Evolutionary conservation across 2,113 vertebrate species (phyloP).

Genomic region (Columba janthina): DNA sequence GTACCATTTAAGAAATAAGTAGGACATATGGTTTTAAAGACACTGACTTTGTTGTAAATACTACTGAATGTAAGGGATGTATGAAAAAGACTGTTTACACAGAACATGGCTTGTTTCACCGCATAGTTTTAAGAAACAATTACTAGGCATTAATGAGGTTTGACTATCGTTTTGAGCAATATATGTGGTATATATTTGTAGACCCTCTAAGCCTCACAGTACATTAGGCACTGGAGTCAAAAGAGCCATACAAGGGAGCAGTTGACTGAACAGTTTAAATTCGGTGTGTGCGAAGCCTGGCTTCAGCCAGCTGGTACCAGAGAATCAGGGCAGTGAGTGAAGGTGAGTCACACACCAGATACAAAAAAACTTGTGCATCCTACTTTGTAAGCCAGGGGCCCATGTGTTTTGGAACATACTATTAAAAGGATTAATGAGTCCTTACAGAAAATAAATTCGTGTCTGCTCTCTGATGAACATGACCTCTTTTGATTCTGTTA

Average conservation of each 20-base stretch:
- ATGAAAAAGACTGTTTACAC: not conserved
- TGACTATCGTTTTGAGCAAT: not conserved
- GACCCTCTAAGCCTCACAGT: not conserved
- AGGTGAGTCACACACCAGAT: not conserved
- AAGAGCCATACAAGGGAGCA: not conserved
- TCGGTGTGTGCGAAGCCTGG: not conserved
- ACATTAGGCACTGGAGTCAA: not conserved
- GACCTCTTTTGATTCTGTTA: constrained; percentile 31
- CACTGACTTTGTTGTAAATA: not conserved
- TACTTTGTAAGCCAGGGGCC: not conserved
- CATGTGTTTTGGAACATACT: not conserved
- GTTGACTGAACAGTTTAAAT: not conserved
- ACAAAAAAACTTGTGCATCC: not conserved
- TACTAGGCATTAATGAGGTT: not conserved
- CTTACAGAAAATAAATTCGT: not conserved
- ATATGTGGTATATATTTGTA: fast-evolving
- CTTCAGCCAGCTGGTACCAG: not conserved
- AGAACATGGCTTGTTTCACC: not conserved
- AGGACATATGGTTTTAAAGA: not conserved
- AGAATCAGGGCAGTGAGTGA: not conserved
- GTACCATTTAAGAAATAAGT: not conserved
- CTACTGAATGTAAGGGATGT: not conserved
- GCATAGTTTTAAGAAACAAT: not conserved
- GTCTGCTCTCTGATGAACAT: constrained; percentile 26
- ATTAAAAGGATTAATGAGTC: constrained; percentile 46